Percentiles rank a stretch among this genome's conserved stretches.
Conservation (phyloP, 2,888 invertebrate species). For the Corythucha ciliata region DNA sequence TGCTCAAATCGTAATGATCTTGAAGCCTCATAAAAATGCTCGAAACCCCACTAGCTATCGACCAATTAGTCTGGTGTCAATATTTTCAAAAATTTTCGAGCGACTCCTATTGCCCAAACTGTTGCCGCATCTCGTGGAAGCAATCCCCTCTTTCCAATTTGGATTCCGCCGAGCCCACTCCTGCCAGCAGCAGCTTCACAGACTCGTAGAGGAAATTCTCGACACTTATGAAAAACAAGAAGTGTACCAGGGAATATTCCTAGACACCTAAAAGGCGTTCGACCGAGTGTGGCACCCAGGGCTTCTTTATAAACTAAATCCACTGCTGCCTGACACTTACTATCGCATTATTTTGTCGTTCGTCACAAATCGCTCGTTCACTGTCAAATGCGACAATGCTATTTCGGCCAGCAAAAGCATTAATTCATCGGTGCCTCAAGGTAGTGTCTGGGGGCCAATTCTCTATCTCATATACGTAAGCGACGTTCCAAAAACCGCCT, state of each 20-base stretch:
- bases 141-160: background rate
- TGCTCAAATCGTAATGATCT: no score
- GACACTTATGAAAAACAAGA: background rate
- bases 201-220: slow-evolving; percentile 5
- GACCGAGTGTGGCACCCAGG: no score
- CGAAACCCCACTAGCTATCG: no score
- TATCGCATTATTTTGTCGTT: background rate
- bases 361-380: slow-evolving; percentile 1
- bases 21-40: no score
- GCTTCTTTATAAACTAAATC: background rate
- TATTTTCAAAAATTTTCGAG: background rate
- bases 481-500: background rate
- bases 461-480: slow-evolving; percentile 10
- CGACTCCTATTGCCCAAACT: background rate
- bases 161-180: background rate
- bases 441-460: slow-evolving; percentile 12
- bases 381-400: background rate
- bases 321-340: background rate
- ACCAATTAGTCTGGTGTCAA: background rate
- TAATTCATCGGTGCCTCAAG: slow-evolving; percentile 3
- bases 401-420: background rate
- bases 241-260: no score
- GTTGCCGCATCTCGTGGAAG: background rate
- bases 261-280: no score
- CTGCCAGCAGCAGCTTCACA: slow-evolving; percentile 1